Base-by-base conservation (phyloP, 2,797 vertebrate species). In the Molossus molossus region DNA sequence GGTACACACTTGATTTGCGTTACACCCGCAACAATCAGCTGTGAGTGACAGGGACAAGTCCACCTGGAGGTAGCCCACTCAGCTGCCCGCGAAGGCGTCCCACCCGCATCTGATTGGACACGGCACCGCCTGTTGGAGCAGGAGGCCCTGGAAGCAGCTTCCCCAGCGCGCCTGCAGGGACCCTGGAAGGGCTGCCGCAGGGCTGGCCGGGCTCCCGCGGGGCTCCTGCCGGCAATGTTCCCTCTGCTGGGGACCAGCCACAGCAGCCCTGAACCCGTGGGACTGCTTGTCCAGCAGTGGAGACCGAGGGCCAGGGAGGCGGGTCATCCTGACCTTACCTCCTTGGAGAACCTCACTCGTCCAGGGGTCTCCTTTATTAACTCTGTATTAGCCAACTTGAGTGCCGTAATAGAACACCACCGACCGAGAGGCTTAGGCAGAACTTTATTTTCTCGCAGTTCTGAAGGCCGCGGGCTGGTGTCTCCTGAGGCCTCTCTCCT, bases 31-130 rank as follows among this genome's bases (percentile, higher is more conserved):
- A 40, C 58, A 27, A 11, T 55, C 29, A 23, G 17, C 20, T 6
- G 33, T 48, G 70, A 75, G 89, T 72, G 88, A 85, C 62, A 37
- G 48, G 23, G 60, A 55, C 67, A 82, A 29, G 60, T 64, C 45
- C n/a, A 37, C 58, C 37, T 67, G 37, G 55, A 81, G 77, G 87
- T 37, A 82, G 77, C n/a, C 6, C 1, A 20, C 65, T 40, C 29
- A 0, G 29, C 29, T 57, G 33, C 75, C 50, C 0, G 77, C 37
- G 27, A 23, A 64, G 55, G 45, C 14, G 27, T 37, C 55, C 40
- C 58, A 40, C 53, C 86, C 89, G 83, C 6, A 48, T 76, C 69
- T 60, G 53, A 82, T 73, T n/a, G 79, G 92, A 94, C n/a, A 27
- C 87, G 17, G 48, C 9, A 3, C 50, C 77, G 67, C 55, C n/a